Base-by-base conservation (phyloP, 2,888 invertebrate genomes). In the Chloromyia formosa region DNA sequence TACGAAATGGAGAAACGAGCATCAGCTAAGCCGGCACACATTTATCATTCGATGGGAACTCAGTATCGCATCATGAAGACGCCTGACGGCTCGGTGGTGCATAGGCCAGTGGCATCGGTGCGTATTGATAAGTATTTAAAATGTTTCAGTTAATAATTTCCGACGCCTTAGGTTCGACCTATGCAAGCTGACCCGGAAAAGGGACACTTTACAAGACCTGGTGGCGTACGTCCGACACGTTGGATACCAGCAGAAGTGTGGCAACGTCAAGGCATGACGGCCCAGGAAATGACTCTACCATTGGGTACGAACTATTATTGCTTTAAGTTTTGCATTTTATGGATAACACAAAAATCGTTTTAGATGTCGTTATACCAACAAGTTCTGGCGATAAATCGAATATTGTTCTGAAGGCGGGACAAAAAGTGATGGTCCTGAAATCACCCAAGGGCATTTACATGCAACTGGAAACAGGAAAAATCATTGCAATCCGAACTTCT, bases 371-470 rank as follows among this genome's bases (percentile, higher is more conserved):
- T 12, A 96, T 96, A 82, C 95, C 95, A 2, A 96, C 95, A 0
- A 95, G 95, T 83, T 93, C 95, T 14, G 93, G 94, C 0, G 95
- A 95, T 79, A 93, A 94, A 82, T 92, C 94, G 7, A 94, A 94
- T 80, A 96, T 96, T 77, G 94, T 94, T 16, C 87, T 98, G 69
- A 95, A 96, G 82, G 95, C 97, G 0, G 97, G 97, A 0, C 96
- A 97, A 83, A 91, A 95, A 79, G 96, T 98, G 0, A 93, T 97
- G 89, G 95, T 98, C 3, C 88, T 98, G 53, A 96, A 96, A 84
- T 97, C 97, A 7, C 94, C 95, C 0, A 97, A 97, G 85, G 97
- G 97, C 62, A 96, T 97, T 78, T 97, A 97, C 85, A 94, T 98
- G 91, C 94, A 97, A 80, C 86, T 97, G 60, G 95, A 95, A 82